Evolutionary conservation across 2,888 invertebrate species (phyloP).

Genomic region (Parnassius glacialis): DNA sequence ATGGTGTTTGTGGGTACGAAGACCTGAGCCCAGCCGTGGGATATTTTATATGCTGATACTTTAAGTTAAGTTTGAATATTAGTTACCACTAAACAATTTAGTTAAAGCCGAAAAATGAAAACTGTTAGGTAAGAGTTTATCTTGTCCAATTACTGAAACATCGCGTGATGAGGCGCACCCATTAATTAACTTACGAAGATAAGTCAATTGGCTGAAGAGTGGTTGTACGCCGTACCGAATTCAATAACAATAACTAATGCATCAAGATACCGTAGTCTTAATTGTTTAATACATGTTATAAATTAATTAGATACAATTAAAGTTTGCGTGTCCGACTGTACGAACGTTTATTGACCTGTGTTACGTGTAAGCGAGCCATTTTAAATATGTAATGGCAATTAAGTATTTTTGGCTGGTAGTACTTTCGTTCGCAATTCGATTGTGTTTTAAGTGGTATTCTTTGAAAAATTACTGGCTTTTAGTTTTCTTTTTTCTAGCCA

Average conservation of each 20-base stretch:
- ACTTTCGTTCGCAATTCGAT: constrained; percentile 33
- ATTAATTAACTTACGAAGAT: constrained; percentile 74
- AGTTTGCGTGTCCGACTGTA: constrained; percentile 64
- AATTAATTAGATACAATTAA: constrained; percentile 78
- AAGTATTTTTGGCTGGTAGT: constrained; percentile 43
- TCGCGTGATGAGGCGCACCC: constrained; percentile 69
- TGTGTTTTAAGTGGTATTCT: constrained; percentile 16
- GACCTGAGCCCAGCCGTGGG: no score
- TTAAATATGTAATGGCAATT: constrained; percentile 59
- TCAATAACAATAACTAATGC: constrained; percentile 68
- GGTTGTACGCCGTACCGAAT: constrained; percentile 56
- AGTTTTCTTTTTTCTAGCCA: not conserved
- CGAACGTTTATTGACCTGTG: constrained; percentile 51
- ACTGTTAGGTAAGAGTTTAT: constrained; percentile 27
- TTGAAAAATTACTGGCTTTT: constrained; percentile 3
- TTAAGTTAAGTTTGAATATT: no score
- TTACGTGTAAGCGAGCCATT: constrained; percentile 50
- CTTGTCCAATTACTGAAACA: constrained; percentile 56
- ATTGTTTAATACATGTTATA: constrained; percentile 80
- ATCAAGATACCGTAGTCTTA: constrained; percentile 72
- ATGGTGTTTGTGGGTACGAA: no score
- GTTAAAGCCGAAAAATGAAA: constrained; percentile 17
- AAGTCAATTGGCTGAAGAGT: constrained; percentile 72
- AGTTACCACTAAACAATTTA: constrained; percentile 9
- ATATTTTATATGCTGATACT: no score